A percentile compares a stretch with the other conserved stretches of the same genome.
phyloP scores from a whole-genome alignment of 35 echinoderm and acorn worm species.

The Heliocidaris erythrogramma region DNA sequence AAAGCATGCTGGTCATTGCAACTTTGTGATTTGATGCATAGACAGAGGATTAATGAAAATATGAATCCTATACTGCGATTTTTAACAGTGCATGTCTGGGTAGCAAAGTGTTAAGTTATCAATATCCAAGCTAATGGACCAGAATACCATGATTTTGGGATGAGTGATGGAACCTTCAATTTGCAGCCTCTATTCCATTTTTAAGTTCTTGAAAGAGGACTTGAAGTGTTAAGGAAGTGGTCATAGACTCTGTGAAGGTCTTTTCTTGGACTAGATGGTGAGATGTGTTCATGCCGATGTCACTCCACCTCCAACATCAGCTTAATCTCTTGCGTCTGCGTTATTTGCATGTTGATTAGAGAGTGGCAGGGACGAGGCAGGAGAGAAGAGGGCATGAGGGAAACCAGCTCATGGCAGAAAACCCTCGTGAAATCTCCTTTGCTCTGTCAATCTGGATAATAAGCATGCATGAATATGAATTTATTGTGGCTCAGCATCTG shows the following conservation, averaged over 20 bases:
- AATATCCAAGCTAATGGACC: not conserved
- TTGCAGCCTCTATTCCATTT: not conserved
- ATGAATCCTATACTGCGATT: not conserved
- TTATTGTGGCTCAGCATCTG: not conserved
- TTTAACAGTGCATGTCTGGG: not conserved
- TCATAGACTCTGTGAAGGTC: not conserved
- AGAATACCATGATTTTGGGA: not conserved
- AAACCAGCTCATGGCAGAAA: constrained; percentile 16
- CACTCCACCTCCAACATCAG: not conserved
- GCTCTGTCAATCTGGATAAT: constrained; percentile 11
- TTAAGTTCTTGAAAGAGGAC: not conserved
- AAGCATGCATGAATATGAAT: constrained; percentile 10
- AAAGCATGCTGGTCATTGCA: not conserved
- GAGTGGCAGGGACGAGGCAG: not conserved
- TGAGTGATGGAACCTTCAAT: not conserved
- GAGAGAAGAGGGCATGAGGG: not conserved
- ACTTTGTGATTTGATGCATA: not conserved
- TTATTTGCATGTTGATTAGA: constrained; percentile 12
- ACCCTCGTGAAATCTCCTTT: not conserved
- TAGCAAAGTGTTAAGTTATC: not conserved
- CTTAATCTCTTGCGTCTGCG: not conserved
- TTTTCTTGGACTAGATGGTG: not conserved
- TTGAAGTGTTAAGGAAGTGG: constrained; percentile 2
- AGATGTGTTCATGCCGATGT: not conserved
- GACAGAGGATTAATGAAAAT: not conserved